Conservation (phyloP, 2,113 vertebrate species). For the Forbesichthys papilliferus region DNA sequence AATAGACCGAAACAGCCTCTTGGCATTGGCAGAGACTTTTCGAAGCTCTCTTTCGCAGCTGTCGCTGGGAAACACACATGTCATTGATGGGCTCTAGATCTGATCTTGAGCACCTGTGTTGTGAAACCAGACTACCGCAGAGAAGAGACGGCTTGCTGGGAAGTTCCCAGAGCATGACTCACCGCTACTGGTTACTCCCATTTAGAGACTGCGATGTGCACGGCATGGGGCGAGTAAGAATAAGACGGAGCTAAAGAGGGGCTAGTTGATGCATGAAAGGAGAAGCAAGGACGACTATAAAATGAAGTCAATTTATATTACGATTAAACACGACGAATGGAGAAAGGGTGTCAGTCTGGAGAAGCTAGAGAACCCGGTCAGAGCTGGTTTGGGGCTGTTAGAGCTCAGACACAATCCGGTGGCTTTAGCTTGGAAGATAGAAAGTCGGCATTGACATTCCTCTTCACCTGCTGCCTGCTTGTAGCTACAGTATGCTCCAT, state of each 20-base stretch:
- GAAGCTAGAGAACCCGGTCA: neutral
- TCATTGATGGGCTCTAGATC: slow-evolving; percentile 48
- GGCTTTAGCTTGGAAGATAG: slow-evolving; percentile 28
- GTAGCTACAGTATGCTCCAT: slow-evolving; percentile 2
- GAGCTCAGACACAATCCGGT: slow-evolving; percentile 67
- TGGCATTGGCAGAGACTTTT: slow-evolving; percentile 18
- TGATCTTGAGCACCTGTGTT: slow-evolving; percentile 68
- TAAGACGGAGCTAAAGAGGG: slow-evolving; percentile 33
- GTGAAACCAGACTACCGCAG: slow-evolving; percentile 62
- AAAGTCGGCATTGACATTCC: neutral
- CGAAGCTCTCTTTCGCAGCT: slow-evolving; percentile 37
- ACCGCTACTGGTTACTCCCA: slow-evolving; percentile 30
- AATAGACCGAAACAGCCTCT: slow-evolving; percentile 17
- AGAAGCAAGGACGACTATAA: slow-evolving; percentile 1
- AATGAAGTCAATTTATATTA: slow-evolving; percentile 15
- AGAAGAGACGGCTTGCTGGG: slow-evolving; percentile 53
- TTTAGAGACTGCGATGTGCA: slow-evolving; percentile 55
- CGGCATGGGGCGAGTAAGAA: slow-evolving; percentile 38
- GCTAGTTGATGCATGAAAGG: slow-evolving; percentile 25
- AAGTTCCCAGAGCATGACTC: slow-evolving; percentile 78
- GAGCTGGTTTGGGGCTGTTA: neutral
- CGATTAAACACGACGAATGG: slow-evolving; percentile 1
- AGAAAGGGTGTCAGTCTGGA: neutral
- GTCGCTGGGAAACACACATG: slow-evolving; percentile 56
- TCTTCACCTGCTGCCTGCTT: slow-evolving; percentile 23